Base-by-base conservation (phyloP, 2,888 invertebrate species). In the Andrena dorsata region DNA sequence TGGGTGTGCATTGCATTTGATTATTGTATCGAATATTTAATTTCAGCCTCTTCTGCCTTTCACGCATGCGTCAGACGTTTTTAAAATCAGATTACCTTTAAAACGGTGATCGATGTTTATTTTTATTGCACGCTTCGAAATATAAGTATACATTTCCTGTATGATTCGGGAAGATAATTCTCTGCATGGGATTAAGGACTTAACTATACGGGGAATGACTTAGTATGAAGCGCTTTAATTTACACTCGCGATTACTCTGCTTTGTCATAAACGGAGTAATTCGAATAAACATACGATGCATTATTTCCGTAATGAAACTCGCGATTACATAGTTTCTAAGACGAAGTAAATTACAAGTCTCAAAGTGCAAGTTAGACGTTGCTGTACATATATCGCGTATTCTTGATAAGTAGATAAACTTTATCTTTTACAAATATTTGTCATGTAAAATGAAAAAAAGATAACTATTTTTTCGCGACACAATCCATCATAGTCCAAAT, bases 391-490 rank as follows among this genome's bases (percentile, higher is more conserved):
- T 63, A 74, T 63, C 53, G 13, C 3, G 16, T 26, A 64, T 49
- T 41, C 8, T 41, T 47, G 82, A 63, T 82, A 71, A 71, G 51
- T 13, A 75, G 63, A 80, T 82, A 81, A 80, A 35, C 13, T 20
- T 75, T 81, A 81, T 82, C 68, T 61, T 20, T 64, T 7, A 1
- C 23, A 60, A 64, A 80, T 35, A 68, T 16, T 16, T 28, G 2
- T 6, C 35, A 16, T 41, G 16, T 16, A 10, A 49, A 35, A 60
- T 1, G 6, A 69, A 41, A 47, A 56, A 7, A 16, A 51, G 51
- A 51, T 65, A 41, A 56, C 13, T 26, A 6, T 16, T 35, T 10
- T 8, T 26, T 26, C 30, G 6, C n/a, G 60, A n/a, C 26, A 7
- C 4, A 13, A 8, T 0, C 16, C 2, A 28, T 28, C 1, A n/a